These are phyloP conservation scores for Pteronura brasiliensis DNA, from an alignment of 2,113 vertebrate genomes.

Conservation along the genomic window DNA sequence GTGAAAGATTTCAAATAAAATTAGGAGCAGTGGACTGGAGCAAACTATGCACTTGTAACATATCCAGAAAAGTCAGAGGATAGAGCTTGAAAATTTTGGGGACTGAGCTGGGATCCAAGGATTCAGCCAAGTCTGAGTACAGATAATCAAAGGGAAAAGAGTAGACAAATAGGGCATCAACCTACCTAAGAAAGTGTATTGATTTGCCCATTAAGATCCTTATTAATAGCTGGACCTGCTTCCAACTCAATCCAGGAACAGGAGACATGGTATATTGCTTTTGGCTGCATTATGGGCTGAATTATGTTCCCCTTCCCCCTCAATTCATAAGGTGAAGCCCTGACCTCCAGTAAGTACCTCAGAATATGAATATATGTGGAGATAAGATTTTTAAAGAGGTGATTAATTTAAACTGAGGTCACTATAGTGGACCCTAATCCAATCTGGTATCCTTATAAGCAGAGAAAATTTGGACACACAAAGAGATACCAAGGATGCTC, in stretches of 20 bases:
- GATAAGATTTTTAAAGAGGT: neutral
- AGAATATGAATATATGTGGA: neutral
- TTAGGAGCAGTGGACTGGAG: neutral
- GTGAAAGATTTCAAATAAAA: neutral
- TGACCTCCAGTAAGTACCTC: neutral
- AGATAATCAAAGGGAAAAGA: neutral
- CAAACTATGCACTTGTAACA: neutral
- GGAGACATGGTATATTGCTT: neutral
- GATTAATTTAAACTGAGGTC: neutral
- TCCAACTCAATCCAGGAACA: neutral
- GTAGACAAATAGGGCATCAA: too few relatives aligned
- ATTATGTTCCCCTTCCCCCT: neutral
- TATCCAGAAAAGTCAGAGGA: neutral
- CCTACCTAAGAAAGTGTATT: neutral
- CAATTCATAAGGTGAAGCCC: neutral
- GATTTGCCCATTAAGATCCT: neutral
- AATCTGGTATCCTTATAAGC: neutral
- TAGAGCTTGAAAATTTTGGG: neutral
- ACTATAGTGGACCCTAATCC: neutral
- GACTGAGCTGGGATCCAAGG: neutral
- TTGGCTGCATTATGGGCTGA: neutral
- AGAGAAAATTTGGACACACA: neutral
- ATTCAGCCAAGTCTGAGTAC: neutral
- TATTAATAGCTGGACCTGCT: neutral
- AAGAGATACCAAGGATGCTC: neutral